Percentiles rank a stretch among this genome's conserved stretches.
Conservation (phyloP, 2,888 invertebrate species). For the Rotaria socialis region DNA sequence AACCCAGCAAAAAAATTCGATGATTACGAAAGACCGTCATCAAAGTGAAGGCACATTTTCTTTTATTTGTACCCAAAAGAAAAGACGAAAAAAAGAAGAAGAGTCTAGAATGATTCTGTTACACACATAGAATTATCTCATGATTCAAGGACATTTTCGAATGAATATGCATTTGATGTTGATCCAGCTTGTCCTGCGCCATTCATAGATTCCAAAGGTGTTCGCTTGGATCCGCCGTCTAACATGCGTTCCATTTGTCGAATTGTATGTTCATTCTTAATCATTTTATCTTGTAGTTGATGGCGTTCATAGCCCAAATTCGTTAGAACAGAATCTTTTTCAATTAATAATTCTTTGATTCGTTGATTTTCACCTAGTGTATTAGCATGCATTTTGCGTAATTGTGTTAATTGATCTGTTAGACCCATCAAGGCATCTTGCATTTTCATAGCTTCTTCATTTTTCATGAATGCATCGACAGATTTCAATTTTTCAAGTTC, state of each 20-base stretch:
- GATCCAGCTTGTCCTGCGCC: neutral
- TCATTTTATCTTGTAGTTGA: slow-evolving; percentile 45
- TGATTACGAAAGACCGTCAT: neutral
- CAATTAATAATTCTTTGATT: slow-evolving; percentile 46
- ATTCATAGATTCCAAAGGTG: neutral
- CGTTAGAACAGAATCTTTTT: slow-evolving; percentile 43
- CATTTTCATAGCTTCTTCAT: slow-evolving; percentile 47
- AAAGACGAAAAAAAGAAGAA: neutral
- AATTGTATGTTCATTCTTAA: slow-evolving; percentile 46
- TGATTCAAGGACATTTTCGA: slow-evolving; percentile 3
- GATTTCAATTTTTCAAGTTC: slow-evolving; percentile 46
- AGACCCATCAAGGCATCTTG: slow-evolving; percentile 46
- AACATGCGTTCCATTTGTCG: slow-evolving; percentile 45
- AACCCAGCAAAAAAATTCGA: neutral
- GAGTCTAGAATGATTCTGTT: neutral
- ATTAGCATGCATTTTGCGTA: slow-evolving; percentile 45
- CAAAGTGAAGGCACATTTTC: neutral
- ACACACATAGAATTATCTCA: neutral
- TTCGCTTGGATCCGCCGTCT: neutral
- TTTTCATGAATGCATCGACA: slow-evolving; percentile 42
- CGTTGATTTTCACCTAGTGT: slow-evolving; percentile 44
- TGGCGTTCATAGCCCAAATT: slow-evolving; percentile 46
- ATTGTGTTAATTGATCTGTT: slow-evolving; percentile 44
- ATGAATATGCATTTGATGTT: neutral
- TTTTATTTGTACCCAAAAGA: neutral